These are phyloP conservation scores for Harpagifer antarcticus DNA, from an alignment of 2,797 vertebrate genomes.

Conservation along the genomic window DNA sequence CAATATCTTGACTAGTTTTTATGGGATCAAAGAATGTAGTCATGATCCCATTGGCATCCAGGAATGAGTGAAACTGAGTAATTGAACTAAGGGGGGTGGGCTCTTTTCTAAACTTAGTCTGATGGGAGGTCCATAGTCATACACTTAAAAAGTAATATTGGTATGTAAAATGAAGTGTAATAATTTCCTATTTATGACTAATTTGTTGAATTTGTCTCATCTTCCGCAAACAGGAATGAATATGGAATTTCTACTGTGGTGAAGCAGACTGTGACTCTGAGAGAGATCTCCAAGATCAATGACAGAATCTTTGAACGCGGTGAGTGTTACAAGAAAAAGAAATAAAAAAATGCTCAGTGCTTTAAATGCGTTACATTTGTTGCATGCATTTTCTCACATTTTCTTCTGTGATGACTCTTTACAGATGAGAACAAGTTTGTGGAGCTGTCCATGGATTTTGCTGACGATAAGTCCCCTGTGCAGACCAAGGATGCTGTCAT, in stretches of 20 bases:
- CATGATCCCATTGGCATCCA: no score
- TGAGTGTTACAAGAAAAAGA: slow-evolving; percentile 65
- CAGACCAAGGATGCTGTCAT: slow-evolving; percentile 83
- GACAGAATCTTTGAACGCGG: slow-evolving; percentile 88
- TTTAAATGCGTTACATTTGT: not conserved
- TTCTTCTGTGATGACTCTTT: slow-evolving; percentile 19
- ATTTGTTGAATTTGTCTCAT: slow-evolving; percentile 8
- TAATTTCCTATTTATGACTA: not conserved
- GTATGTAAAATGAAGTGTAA: not conserved
- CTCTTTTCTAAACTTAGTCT: no score
- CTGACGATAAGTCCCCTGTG: slow-evolving; percentile 75
- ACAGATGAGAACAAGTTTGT: slow-evolving; percentile 78
- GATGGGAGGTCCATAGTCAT: no score
- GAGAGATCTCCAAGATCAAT: slow-evolving; percentile 88
- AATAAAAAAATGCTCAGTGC: not conserved
- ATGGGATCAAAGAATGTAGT: no score
- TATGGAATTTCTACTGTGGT: slow-evolving; percentile 88
- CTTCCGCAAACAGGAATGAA: slow-evolving; percentile 79
- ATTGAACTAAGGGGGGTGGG: no score
- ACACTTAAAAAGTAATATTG: not conserved
- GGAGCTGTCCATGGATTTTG: slow-evolving; percentile 84
- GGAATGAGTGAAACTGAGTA: no score
- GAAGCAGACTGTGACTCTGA: slow-evolving; percentile 90
- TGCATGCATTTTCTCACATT: not conserved
- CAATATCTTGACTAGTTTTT: no score